Evolutionary conservation across 1,140 invertebrate species (phyloP), one percentile per base, ranked within the genome.

Genomic region (Caerostris extrusa): DNA sequence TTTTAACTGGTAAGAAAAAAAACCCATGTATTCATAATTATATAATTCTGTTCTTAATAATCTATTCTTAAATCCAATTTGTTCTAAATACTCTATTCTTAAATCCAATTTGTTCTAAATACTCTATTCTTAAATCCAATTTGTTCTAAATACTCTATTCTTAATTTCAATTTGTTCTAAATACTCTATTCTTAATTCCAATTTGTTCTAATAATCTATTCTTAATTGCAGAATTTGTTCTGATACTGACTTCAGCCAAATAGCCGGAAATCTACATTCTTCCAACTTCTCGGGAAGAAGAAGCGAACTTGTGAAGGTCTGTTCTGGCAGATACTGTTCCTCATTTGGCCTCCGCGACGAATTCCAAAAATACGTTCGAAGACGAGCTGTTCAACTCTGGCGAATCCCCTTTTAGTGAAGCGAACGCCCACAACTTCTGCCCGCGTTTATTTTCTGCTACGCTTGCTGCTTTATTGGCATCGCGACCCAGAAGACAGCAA

Each of bases 201-300:
- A 67, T 34, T 67, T 10, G 64, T 5, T 10, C 64, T 67, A 14
- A 67, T 5, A 10, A 14, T 67, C n/a, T 10, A 6, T n/a, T 91
- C 64, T 69, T 57, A 12, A 94, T 90, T 86, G 19, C 92, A 95
- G 95, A 95, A 85, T 95, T 95, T 58, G 95, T 95, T 50, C 81
- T 91, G 12, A 94, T 95, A 55, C 85, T 95, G 91, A 95, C 95
- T 60, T 95, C 95, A 50, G 91, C 94, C 50, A 95, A 95, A 61
- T 94, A 91, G 77, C 34, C 91, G 17, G 14, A 57, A 69, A 19
- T 61, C 53, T 12, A 91, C 60, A 50, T n/a, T 34, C 34, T 34
- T 34, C 34, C 34, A 34, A 1, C 34, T 34, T 77, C 71, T 53
- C 7, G 3, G 50, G 8, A 71, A 34, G 19, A n/a, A 10, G 12